A percentile compares a stretch with the other conserved stretches of the same genome.
Evolutionary conservation across 2,113 vertebrate species (phyloP).

Genomic region (Corvus cornix): DNA sequence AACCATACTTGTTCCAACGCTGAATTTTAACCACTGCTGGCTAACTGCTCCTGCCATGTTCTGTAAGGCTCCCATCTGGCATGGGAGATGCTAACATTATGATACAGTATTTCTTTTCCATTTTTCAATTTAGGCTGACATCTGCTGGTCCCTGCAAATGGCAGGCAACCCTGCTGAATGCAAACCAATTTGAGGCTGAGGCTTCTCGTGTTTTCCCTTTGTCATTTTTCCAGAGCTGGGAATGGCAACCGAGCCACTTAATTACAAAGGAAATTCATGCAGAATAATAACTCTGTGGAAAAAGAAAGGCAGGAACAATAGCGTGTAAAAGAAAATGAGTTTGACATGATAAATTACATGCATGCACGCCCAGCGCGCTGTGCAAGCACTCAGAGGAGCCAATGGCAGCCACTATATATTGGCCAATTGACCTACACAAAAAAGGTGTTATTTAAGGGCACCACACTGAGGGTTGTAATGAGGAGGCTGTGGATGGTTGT

Average conservation of each 20-base stretch:
- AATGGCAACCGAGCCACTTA: constrained; percentile 44
- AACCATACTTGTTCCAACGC: neutral
- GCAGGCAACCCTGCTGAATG: constrained; percentile 43
- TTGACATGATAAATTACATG: constrained; percentile 64
- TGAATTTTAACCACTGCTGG: constrained; percentile 67
- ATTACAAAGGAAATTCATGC: constrained; percentile 47
- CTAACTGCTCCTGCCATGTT: constrained; percentile 38
- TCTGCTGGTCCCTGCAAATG: constrained; percentile 74
- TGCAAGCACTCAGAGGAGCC: constrained; percentile 12
- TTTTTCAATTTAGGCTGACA: constrained; percentile 81
- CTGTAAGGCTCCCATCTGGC: constrained; percentile 67
- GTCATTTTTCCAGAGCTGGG: constrained; percentile 54
- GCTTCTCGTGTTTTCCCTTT: constrained; percentile 51
- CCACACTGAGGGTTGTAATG: constrained; percentile 45
- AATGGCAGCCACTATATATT: constrained; percentile 18
- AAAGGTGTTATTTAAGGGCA: constrained; percentile 58
- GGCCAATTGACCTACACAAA: constrained; percentile 65
- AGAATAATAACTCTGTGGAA: constrained; percentile 66
- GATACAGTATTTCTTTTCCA: constrained; percentile 52
- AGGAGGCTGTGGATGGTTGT: neutral
- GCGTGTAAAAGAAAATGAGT: constrained; percentile 46
- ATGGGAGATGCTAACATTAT: constrained; percentile 11
- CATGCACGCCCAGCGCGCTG: neutral
- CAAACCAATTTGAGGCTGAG: neutral
- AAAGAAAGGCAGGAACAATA: constrained; percentile 52